Evolutionary conservation across 92 coral and sea anemone genomes (phyloP), one percentile per base, ranked within the genome.

Genomic region (Zoanthus sociatus): DNA sequence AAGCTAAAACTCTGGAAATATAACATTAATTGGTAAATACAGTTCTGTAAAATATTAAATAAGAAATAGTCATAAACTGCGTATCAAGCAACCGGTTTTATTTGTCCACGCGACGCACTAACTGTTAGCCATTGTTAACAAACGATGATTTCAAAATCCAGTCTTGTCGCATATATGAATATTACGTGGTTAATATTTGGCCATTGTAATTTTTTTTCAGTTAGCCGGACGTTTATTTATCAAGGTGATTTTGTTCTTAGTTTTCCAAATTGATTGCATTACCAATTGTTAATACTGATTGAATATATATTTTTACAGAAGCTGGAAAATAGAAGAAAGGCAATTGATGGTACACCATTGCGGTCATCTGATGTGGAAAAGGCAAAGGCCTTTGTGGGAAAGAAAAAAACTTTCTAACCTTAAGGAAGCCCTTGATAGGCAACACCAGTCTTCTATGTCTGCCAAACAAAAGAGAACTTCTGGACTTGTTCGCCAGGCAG

Each of bases 391-490:
- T 4, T 60, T 20, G 66, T 60, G 66, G 66, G 66, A 60, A 60
- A 60, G 66, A 50, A 60, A 60, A 60, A 60, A 60, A 4, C 20
- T 15, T 60, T 14, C 18, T 14, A 60, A 60, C 20, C 66, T 60
- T 17, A 60, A 60, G 60, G 58, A 53, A 53, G 58, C 58, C 58
- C 42, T 5, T 63, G 76, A 20, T 42, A 68, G 9, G 32, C 50
- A 15, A 70, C 88, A 18, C 21, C 5, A 17, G 12, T 68, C 73
- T 13, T 4, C 73, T n/a, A 68, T 68, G 73, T 68, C 73, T 0
- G 12, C 73, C 20, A 69, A 69, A 69, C 45, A 69, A 12, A 69
- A 69, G 6, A n/a, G 73, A 69, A 69, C 73, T 69, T 33, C 73
- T 17, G 13, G 37, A 69, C 73, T 20, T 69, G 73, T 21, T 17